Conservation (phyloP, 2,888 invertebrate species). For the Fissipunctia ypsillon region DNA sequence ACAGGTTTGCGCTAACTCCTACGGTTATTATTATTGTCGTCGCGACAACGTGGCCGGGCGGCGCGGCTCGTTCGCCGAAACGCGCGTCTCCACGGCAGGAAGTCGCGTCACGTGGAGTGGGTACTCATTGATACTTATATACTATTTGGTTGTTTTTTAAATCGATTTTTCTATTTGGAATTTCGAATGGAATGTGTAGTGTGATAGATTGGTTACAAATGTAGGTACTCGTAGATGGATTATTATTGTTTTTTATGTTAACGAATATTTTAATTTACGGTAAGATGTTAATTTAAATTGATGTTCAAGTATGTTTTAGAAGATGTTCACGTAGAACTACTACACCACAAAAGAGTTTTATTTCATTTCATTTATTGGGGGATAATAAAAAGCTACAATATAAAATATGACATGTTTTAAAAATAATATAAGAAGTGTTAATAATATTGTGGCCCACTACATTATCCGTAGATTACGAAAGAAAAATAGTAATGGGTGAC, state of each 20-base stretch:
- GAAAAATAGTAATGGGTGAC: no score
- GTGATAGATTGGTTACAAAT: constrained; percentile 32
- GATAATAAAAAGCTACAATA: no score
- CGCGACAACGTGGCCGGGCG: constrained; percentile 46
- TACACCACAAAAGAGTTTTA: neutral
- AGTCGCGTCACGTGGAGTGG: constrained; percentile 68
- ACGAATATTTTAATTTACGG: neutral
- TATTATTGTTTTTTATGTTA: constrained; percentile 3
- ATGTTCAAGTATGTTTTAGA: neutral
- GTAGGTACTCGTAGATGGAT: no score
- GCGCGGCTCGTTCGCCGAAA: constrained; percentile 65
- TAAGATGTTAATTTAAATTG: neutral
- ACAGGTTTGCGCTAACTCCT: constrained; percentile 63
- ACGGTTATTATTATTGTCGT: constrained; percentile 68
- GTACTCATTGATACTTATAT: constrained; percentile 57
- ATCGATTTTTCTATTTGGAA: constrained; percentile 41
- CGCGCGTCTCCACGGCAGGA: constrained; percentile 73
- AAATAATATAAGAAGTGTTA: no score
- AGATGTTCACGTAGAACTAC: neutral
- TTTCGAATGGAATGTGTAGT: constrained; percentile 39
- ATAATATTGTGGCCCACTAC: no score
- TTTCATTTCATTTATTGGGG: no score
- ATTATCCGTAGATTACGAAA: no score
- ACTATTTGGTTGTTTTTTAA: constrained; percentile 36
- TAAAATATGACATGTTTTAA: no score